phyloP scores from a whole-genome alignment of 2,797 vertebrate species.

The Pseudochirops cupreus region DNA sequence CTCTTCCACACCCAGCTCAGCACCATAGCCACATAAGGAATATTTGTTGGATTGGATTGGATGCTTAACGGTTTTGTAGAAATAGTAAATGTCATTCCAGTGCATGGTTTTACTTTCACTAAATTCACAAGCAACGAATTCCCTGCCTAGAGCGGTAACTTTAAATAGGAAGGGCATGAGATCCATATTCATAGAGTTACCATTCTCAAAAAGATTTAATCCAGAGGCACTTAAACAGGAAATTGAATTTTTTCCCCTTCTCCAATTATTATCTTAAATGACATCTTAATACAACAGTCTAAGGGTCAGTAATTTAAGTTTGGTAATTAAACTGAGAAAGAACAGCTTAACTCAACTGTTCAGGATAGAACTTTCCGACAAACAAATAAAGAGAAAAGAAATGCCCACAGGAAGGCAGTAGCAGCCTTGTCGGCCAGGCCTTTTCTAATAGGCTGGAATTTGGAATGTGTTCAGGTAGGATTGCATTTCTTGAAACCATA shows the following conservation, averaged over 20 bases:
- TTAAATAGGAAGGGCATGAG: background rate
- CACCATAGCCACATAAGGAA: background rate
- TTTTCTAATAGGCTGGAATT: accelerated
- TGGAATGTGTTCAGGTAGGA: background rate
- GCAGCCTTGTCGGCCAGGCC: background rate
- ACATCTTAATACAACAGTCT: conserved; percentile 70
- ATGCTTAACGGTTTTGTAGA: background rate
- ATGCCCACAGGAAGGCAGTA: background rate
- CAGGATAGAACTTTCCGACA: background rate
- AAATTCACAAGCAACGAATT: conserved; percentile 6
- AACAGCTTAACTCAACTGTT: conserved; percentile 17
- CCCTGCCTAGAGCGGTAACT: background rate
- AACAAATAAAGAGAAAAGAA: background rate
- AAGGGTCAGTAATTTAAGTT: conserved; percentile 56
- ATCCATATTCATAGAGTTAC: background rate
- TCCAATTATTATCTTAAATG: conserved; percentile 47
- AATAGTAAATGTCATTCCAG: background rate
- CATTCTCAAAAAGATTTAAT: conserved; percentile 60
- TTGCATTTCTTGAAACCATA: background rate
- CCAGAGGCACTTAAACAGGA: conserved; percentile 74
- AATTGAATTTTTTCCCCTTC: conserved; percentile 71
- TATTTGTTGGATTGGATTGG: background rate
- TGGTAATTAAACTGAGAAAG: conserved; percentile 71
- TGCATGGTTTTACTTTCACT: background rate
- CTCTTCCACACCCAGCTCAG: background rate